Percentiles rank a stretch among this genome's conserved stretches.
These are phyloP conservation scores for Latheticus oryzae DNA, from an alignment of 2,888 invertebrate genomes.

Conservation along the genomic window DNA sequence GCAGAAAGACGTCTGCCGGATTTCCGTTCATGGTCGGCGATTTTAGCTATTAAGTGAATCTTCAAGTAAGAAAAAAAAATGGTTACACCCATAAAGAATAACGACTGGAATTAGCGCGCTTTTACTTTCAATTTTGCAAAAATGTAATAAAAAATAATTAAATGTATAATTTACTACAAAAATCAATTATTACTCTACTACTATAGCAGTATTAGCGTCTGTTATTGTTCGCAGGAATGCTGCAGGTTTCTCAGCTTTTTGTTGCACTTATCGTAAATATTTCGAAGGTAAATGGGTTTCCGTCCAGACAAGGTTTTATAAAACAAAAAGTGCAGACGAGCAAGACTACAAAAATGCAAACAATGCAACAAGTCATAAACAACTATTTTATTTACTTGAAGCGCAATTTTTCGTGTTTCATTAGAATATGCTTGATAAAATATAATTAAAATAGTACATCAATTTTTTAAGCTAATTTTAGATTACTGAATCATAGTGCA, in stretches of 20 bases:
- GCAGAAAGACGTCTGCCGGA: constrained; percentile 26
- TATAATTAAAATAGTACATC: too few species aligned
- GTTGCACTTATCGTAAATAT: constrained; percentile 40
- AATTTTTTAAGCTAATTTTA: too few species aligned
- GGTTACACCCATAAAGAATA: constrained; percentile 1
- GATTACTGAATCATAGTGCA: too few species aligned
- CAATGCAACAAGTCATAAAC: constrained; percentile 41
- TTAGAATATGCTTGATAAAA: too few species aligned
- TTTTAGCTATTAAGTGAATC: constrained; percentile 6
- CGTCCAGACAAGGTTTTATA: constrained; percentile 44
- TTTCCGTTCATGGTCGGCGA: constrained; percentile 34
- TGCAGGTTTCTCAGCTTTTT: constrained; percentile 32
- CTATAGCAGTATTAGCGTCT: constrained; percentile 5
- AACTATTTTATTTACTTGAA: constrained; percentile 33
- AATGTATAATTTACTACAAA: too few species aligned
- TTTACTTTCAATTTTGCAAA: not conserved
- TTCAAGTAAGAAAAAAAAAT: not conserved
- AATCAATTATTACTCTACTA: not conserved
- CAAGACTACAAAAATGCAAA: constrained; percentile 40
- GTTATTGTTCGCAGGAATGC: constrained; percentile 36
- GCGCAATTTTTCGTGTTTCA: too few species aligned
- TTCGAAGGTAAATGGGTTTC: constrained; percentile 47
- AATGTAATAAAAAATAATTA: too few species aligned
- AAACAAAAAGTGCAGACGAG: constrained; percentile 41
- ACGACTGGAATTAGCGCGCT: not conserved